Conservation (phyloP, 2,888 invertebrate genomes). For the Phaonia tiefii region DNA sequence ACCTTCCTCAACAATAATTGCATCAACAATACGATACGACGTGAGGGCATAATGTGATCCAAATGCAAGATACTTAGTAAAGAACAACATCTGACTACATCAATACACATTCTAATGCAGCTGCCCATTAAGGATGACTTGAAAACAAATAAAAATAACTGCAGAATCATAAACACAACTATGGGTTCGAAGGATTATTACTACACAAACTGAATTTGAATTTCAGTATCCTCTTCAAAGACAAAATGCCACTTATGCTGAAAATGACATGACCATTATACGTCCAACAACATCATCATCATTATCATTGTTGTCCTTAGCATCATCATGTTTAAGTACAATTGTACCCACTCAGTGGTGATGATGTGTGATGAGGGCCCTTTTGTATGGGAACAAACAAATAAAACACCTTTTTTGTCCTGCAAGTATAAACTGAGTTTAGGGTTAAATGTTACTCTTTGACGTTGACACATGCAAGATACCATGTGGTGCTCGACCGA, state of each 20-base stretch:
- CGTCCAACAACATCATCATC: too few relatives aligned
- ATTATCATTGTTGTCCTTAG: constrained; percentile 47
- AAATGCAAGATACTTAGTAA: too few relatives aligned
- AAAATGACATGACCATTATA: constrained; percentile 66
- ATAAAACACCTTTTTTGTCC: constrained; percentile 62
- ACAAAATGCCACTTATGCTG: constrained; percentile 48
- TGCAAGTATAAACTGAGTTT: constrained; percentile 5
- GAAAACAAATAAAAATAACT: neutral
- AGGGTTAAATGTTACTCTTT: constrained; percentile 54
- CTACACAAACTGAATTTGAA: constrained; percentile 9
- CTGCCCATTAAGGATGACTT: neutral
- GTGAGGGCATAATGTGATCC: too few relatives aligned
- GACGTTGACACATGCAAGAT: constrained; percentile 57
- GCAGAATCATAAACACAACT: constrained; percentile 5
- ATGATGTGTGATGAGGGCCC: constrained; percentile 51
- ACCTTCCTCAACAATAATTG: too few relatives aligned
- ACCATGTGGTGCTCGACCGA: neutral
- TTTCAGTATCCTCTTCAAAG: constrained; percentile 19
- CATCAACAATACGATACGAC: too few relatives aligned
- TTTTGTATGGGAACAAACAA: constrained; percentile 45
- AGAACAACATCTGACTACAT: too few relatives aligned
- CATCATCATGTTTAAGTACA: constrained; percentile 43
- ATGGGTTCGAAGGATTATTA: neutral
- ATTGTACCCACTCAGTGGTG: constrained; percentile 27
- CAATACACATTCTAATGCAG: too few relatives aligned